Percentiles rank a stretch among this genome's conserved stretches.
phyloP scores from a whole-genome alignment of 1,140 invertebrate species.

The Parasteatoda tepidariorum region DNA sequence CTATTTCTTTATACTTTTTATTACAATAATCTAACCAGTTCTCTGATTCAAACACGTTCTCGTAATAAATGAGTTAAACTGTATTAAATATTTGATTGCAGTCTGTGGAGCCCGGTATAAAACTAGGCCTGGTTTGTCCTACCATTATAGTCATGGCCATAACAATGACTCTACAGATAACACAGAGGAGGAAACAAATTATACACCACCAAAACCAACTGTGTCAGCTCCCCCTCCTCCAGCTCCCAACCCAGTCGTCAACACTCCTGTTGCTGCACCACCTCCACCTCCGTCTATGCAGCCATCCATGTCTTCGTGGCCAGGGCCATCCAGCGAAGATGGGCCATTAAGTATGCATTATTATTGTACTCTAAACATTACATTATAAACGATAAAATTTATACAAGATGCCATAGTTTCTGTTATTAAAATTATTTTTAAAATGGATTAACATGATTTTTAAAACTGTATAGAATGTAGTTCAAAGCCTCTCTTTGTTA shows the following conservation, averaged over 20 bases:
- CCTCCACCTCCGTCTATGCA: slow-evolving; percentile 30
- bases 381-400: too few species aligned
- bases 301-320: slow-evolving; percentile 54
- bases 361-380: not conserved
- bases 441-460: too few species aligned
- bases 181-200: slow-evolving; percentile 62
- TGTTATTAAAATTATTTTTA: too few species aligned
- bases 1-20: too few species aligned
- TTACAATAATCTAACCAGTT: too few species aligned
- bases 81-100: slow-evolving; percentile 70
- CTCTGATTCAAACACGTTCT: too few species aligned
- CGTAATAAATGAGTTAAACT: too few species aligned
- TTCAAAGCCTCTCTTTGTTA: too few species aligned
- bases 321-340: slow-evolving; percentile 50
- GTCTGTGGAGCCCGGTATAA: slow-evolving; percentile 97
- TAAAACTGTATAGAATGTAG: too few species aligned
- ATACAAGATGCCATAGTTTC: too few species aligned
- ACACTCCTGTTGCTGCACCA: slow-evolving; percentile 16
- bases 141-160: slow-evolving; percentile 97
- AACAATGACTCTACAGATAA: slow-evolving; percentile 72
- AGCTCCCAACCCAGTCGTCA: slow-evolving; percentile 3
- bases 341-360: slow-evolving; percentile 50
- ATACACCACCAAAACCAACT: slow-evolving; percentile 62
- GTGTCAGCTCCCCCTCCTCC: slow-evolving; percentile 50
- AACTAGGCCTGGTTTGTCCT: slow-evolving; percentile 93